Percentiles rank a stretch among this genome's conserved stretches.
Evolutionary conservation across 2,888 invertebrate species (phyloP).

Genomic region (Leptopilina drosophilae): DNA sequence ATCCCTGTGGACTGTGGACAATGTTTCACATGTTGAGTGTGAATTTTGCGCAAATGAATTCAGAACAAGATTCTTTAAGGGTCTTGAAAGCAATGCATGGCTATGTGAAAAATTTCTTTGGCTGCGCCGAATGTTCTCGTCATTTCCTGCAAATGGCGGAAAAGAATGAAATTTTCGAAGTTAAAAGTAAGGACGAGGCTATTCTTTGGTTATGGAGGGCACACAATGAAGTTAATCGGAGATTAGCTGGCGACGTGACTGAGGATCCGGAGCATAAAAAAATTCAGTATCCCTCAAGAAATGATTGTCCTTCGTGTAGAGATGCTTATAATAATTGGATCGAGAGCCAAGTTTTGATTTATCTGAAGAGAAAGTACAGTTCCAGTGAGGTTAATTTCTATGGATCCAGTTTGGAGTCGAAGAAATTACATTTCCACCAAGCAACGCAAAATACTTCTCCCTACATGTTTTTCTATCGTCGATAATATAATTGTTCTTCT

Average conservation of each 20-base stretch:
- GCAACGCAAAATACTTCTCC: no score
- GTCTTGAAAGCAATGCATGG: slow-evolving; percentile 90
- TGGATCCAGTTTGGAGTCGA: no score
- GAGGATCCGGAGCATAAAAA: slow-evolving; percentile 96
- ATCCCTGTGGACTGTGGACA: slow-evolving; percentile 96
- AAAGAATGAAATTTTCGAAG: slow-evolving; percentile 83
- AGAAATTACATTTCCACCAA: no score
- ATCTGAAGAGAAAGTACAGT: slow-evolving; percentile 80
- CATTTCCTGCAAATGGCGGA: slow-evolving; percentile 94
- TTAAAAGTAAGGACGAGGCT: slow-evolving; percentile 85
- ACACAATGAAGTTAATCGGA: slow-evolving; percentile 94
- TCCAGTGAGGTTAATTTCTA: no score
- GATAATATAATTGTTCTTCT: no score
- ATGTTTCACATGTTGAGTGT: slow-evolving; percentile 95
- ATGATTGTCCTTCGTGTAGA: slow-evolving; percentile 85
- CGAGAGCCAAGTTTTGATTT: slow-evolving; percentile 81
- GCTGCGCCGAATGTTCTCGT: slow-evolving; percentile 92
- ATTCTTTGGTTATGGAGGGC: slow-evolving; percentile 96
- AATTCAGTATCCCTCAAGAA: slow-evolving; percentile 88
- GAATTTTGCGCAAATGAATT: slow-evolving; percentile 74
- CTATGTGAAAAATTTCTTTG: slow-evolving; percentile 95
- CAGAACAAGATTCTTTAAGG: slow-evolving; percentile 79
- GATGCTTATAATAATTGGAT: slow-evolving; percentile 81
- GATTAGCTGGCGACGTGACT: slow-evolving; percentile 90
- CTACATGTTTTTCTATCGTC: no score